Evolutionary conservation across 1,140 invertebrate species (phyloP).

Genomic region (Planococcus citri): DNA sequence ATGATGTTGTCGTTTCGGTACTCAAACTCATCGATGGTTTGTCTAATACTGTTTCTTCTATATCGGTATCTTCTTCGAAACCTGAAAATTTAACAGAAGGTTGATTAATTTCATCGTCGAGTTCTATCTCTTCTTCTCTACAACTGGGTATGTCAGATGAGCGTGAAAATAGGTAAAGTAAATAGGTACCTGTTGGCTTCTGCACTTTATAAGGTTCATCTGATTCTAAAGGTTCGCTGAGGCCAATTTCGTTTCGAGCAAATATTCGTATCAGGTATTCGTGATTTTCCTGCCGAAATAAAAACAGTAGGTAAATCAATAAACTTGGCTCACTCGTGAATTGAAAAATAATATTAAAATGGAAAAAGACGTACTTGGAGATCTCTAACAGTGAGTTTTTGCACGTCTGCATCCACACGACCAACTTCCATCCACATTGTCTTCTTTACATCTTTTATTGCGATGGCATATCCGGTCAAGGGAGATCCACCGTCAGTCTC

Average conservation of each 20-base stretch:
- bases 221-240: conserved; percentile 84
- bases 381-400: conserved; percentile 72
- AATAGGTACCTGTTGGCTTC: conserved; percentile 55
- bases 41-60: conserved; percentile 24
- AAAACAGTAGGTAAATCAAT: too few species aligned
- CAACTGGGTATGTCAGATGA: background rate
- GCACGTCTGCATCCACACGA: conserved; percentile 63
- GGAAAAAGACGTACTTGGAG: conserved; percentile 43
- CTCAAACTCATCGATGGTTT: conserved; percentile 57
- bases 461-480: conserved; percentile 80
- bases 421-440: conserved; percentile 96
- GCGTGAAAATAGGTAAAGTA: background rate
- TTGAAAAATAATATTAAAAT: too few species aligned
- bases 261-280: conserved; percentile 82
- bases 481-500: conserved; percentile 87
- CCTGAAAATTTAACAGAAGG: conserved; percentile 26
- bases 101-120: conserved; percentile 39
- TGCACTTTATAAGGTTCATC: conserved; percentile 81
- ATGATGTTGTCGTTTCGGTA: conserved; percentile 83
- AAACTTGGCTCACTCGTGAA: background rate
- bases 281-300: conserved; percentile 52
- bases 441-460: conserved; percentile 77
- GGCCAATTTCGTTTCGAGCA: conserved; percentile 87
- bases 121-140: conserved; percentile 27
- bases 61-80: conserved; percentile 42